A percentile compares a stretch with the other conserved stretches of the same genome.
Conservation (phyloP, 2,888 invertebrate species). For the Drosophila incognita region DNA sequence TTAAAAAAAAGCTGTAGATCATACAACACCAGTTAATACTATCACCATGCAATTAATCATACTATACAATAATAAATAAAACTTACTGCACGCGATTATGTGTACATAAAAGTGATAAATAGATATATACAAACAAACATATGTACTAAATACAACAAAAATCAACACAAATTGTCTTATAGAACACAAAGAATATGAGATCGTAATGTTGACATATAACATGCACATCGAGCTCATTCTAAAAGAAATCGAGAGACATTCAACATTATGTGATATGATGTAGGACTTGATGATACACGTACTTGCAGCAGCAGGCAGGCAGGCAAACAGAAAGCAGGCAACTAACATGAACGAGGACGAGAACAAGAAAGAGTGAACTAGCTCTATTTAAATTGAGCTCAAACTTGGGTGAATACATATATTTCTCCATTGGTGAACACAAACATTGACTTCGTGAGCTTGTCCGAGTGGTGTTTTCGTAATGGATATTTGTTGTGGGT, state of each 20-base stretch:
- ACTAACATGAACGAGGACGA: constrained; percentile 62
- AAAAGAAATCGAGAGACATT: constrained; percentile 47
- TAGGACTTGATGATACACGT: constrained; percentile 52
- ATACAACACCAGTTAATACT: constrained; percentile 41
- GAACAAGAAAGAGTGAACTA: constrained; percentile 23
- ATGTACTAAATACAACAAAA: constrained; percentile 71
- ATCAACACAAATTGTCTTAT: constrained; percentile 61
- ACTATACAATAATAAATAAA: constrained; percentile 14
- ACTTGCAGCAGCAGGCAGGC: constrained; percentile 72
- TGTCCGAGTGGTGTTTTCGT: constrained; percentile 44
- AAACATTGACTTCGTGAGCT: constrained; percentile 41
- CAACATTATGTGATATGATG: constrained; percentile 47
- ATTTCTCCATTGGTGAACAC: constrained; percentile 47
- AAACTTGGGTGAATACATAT: constrained; percentile 22
- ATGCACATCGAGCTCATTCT: constrained; percentile 66
- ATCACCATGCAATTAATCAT: constrained; percentile 47
- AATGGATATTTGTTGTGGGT: constrained; percentile 59
- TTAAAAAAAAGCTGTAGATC: constrained; percentile 26
- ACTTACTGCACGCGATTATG: constrained; percentile 31
- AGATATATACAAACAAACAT: constrained; percentile 48
- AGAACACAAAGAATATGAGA: constrained; percentile 38
- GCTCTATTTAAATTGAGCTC: constrained; percentile 29
- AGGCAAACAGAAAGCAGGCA: constrained; percentile 72
- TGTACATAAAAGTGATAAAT: constrained; percentile 7
- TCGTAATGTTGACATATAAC: constrained; percentile 44